A percentile compares a stretch with the other conserved stretches of the same genome.
phyloP scores from a whole-genome alignment of 2,797 vertebrate species.

The Tangara arthus region DNA sequence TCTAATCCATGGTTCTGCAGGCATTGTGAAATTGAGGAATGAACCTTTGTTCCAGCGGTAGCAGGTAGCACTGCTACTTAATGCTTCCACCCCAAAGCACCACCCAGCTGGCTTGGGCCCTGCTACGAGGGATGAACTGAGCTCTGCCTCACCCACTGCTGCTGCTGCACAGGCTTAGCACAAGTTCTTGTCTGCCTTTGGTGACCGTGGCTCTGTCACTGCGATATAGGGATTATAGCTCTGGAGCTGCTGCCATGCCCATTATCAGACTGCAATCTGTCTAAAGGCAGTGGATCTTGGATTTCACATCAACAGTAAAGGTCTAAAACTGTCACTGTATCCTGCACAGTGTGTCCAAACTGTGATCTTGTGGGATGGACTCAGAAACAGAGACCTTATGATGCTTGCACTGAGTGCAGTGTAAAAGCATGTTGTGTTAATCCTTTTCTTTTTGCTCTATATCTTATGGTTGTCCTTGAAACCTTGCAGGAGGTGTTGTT shows the following conservation, averaged over 20 bases:
- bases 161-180: background rate
- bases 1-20: accelerated
- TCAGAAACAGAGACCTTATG: background rate
- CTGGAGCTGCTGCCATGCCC: background rate
- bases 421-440: background rate
- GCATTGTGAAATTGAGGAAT: accelerated
- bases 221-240: background rate
- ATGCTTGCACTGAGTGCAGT: background rate
- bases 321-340: background rate
- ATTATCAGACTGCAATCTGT: background rate
- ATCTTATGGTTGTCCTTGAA: background rate
- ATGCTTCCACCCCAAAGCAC: background rate
- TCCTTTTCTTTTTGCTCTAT: background rate
- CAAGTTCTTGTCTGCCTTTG: background rate
- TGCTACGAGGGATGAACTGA: background rate
- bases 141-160: background rate
- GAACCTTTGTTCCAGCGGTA: background rate
- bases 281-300: background rate
- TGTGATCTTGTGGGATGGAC: background rate
- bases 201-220: background rate
- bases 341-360: background rate
- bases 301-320: background rate
- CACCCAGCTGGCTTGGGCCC: background rate
- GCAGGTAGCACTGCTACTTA: background rate
- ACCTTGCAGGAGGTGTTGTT: background rate